Conservation (phyloP, 2,888 invertebrate genomes). For the Gasteruption jaculator region DNA sequence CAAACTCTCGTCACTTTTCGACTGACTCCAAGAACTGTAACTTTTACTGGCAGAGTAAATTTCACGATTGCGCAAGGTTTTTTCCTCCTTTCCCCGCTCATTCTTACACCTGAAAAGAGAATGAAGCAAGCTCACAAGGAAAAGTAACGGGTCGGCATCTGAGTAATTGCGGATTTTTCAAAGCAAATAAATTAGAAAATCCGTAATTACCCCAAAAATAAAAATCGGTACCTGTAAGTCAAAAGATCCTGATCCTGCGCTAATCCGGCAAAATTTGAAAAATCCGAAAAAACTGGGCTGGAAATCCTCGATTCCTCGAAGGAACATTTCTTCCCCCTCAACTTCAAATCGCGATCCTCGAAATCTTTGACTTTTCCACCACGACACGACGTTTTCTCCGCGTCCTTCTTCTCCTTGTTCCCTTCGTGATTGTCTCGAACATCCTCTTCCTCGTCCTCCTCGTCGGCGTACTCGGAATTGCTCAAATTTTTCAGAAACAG, state of each 20-base stretch:
- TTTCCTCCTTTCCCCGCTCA: constrained; percentile 34
- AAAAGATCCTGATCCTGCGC: constrained; percentile 42
- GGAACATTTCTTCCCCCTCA: constrained; percentile 43
- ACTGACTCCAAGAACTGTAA: constrained; percentile 39
- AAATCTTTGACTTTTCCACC: too few species aligned
- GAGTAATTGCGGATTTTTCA: background rate
- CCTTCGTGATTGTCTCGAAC: constrained; percentile 11
- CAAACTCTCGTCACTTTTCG: constrained; percentile 33
- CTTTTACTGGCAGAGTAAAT: constrained; percentile 35
- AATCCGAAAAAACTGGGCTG: constrained; percentile 37
- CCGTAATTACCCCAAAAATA: too few species aligned
- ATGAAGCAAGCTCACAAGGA: constrained; percentile 3
- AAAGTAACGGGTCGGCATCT: background rate
- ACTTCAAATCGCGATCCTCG: constrained; percentile 28
- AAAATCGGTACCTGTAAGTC: constrained; percentile 35
- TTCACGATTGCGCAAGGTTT: constrained; percentile 37
- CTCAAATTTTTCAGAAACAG: constrained; percentile 41
- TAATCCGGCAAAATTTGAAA: constrained; percentile 39
- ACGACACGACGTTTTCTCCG: too few species aligned
- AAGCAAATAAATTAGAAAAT: background rate
- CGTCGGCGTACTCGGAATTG: constrained; percentile 50
- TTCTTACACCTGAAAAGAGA: constrained; percentile 28
- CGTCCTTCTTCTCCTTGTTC: constrained; percentile 14
- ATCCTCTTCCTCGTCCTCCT: constrained; percentile 34
- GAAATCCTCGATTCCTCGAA: constrained; percentile 37